Evolutionary conservation across 2,113 vertebrate genomes (phyloP).

Genomic region (Pygoscelis antarcticus): DNA sequence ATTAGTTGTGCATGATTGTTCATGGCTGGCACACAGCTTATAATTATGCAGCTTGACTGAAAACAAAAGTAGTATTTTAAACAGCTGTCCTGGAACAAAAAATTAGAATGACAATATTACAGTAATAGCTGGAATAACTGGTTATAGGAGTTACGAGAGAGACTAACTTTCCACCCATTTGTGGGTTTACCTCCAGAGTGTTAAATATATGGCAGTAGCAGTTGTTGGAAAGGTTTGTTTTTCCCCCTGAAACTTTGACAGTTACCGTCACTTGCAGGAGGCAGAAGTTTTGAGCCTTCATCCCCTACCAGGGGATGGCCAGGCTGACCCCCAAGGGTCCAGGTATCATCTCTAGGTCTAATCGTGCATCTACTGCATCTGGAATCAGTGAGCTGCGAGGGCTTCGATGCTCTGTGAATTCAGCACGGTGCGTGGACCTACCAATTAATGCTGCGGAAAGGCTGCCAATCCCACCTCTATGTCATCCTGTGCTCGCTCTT

Average conservation of each 20-base stretch:
- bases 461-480: too few relatives aligned
- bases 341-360: not conserved
- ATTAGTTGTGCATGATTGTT: constrained; percentile 27
- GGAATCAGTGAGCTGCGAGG: not conserved
- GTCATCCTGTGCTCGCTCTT: not conserved
- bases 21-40: not conserved
- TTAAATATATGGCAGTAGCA: not conserved
- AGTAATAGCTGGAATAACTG: constrained; percentile 52
- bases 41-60: constrained; percentile 39
- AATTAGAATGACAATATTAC: constrained; percentile 47
- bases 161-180: not conserved
- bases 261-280: not conserved
- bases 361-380: not conserved
- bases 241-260: not conserved
- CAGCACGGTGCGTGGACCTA: fast-evolving
- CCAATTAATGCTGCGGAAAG: too few relatives aligned
- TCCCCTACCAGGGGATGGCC: not conserved
- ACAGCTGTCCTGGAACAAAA: constrained; percentile 46
- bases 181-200: not conserved
- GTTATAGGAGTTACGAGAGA: constrained; percentile 24
- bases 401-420: fast-evolving
- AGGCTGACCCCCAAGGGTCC: not conserved
- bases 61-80: constrained; percentile 62
- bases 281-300: not conserved
- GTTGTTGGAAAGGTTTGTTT: not conserved